Conservation (phyloP, 2,888 invertebrate species). For the Xylophagus ater region DNA sequence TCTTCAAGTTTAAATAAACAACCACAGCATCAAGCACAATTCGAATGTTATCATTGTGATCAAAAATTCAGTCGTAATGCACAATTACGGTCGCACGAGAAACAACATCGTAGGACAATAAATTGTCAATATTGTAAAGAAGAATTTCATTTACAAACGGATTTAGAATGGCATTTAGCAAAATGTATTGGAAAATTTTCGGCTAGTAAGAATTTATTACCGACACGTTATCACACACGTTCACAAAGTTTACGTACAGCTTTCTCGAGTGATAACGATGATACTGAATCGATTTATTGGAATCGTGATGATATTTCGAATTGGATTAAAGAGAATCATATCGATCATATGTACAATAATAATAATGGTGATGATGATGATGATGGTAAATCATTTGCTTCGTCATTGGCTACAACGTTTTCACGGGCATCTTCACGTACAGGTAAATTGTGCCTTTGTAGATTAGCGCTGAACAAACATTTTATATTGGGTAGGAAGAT, state of each 20-base stretch:
- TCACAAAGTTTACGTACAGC: neutral
- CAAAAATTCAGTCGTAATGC: neutral
- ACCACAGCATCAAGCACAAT: neutral
- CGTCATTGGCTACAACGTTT: neutral
- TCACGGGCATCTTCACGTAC: neutral
- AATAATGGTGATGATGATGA: neutral
- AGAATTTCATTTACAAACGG: conserved; percentile 5
- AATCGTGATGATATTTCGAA: conserved; percentile 7
- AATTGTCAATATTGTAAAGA: conserved; percentile 10
- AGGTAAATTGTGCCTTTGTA: no score
- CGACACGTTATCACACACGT: neutral
- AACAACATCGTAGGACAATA: conserved; percentile 2
- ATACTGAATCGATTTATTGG: neutral
- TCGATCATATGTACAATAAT: conserved; percentile 1
- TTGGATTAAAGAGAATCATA: conserved; percentile 2
- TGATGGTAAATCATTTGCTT: neutral
- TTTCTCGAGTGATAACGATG: neutral
- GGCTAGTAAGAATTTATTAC: conserved; percentile 2
- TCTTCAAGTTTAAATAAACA: neutral
- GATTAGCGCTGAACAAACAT: no score
- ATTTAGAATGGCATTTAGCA: conserved; percentile 14
- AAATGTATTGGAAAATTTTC: conserved; percentile 9
- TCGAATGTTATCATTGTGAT: conserved; percentile 12
- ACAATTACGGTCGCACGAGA: conserved; percentile 3
- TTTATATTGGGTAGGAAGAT: no score